Conservation (phyloP, 2,113 vertebrate genomes). For the Calidris pygmaea region DNA sequence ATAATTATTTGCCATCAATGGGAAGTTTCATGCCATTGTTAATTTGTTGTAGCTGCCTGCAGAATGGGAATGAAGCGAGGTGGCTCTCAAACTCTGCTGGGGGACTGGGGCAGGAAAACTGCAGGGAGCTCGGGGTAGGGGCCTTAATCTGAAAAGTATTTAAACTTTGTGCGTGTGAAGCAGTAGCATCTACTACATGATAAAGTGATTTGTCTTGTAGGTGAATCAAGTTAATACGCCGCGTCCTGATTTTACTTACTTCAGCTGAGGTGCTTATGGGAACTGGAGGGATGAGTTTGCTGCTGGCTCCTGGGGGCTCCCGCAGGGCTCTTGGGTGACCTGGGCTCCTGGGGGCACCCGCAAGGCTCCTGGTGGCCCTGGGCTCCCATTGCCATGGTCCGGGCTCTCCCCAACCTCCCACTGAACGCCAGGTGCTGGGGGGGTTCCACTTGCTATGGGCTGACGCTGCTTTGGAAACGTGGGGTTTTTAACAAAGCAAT, state of each 20-base stretch:
- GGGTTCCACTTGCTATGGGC: background rate
- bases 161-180: background rate
- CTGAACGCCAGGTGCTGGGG: background rate
- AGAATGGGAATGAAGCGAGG: fast-evolving
- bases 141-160: background rate
- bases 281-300: background rate
- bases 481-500: background rate
- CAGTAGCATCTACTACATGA: fast-evolving
- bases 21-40: background rate
- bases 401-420: background rate
- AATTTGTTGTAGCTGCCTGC: background rate
- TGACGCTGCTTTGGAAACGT: background rate
- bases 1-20: background rate
- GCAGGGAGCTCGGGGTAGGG: background rate
- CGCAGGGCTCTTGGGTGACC: background rate
- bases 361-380: background rate
- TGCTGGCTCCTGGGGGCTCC: background rate
- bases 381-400: fast-evolving
- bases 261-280: background rate
- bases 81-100: background rate
- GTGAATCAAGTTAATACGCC: background rate
- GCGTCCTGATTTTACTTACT: background rate
- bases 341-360: background rate
- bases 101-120: background rate
- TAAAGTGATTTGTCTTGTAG: background rate